These are phyloP conservation scores for Gnathochromis pfefferi DNA, from an alignment of 2,113 vertebrate genomes.

Conservation along the genomic window DNA sequence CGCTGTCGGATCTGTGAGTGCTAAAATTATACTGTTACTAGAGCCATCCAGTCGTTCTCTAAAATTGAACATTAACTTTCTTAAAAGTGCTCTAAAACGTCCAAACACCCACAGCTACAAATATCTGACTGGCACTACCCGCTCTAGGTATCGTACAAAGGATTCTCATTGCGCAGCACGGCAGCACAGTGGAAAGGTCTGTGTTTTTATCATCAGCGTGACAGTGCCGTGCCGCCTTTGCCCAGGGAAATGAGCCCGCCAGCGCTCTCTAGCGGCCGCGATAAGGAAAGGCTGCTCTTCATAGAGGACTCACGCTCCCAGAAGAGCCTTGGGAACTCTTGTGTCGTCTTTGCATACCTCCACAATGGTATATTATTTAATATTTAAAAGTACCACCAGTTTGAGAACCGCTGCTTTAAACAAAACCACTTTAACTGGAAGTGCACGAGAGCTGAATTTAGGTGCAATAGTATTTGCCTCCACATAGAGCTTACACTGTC, in stretches of 20 bases:
- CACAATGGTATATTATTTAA: background rate
- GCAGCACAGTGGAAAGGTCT: rapidly evolving
- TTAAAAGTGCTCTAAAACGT: background rate
- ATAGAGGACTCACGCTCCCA: background rate
- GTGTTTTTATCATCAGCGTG: background rate
- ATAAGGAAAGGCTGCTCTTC: background rate
- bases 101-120: background rate
- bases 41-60: background rate
- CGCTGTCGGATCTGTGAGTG: background rate
- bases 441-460: background rate
- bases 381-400: background rate
- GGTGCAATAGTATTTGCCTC: background rate
- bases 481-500: background rate
- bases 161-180: background rate
- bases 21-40: background rate
- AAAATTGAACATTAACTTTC: background rate
- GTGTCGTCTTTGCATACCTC: background rate
- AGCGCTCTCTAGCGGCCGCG: background rate
- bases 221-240: background rate
- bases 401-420: background rate
- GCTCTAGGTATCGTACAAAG: background rate
- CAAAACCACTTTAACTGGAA: background rate
- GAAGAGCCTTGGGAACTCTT: background rate
- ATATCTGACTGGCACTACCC: background rate
- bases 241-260: background rate